phyloP scores from a whole-genome alignment of 2,797 vertebrate genomes.

The Eidolon dupreanum region DNA sequence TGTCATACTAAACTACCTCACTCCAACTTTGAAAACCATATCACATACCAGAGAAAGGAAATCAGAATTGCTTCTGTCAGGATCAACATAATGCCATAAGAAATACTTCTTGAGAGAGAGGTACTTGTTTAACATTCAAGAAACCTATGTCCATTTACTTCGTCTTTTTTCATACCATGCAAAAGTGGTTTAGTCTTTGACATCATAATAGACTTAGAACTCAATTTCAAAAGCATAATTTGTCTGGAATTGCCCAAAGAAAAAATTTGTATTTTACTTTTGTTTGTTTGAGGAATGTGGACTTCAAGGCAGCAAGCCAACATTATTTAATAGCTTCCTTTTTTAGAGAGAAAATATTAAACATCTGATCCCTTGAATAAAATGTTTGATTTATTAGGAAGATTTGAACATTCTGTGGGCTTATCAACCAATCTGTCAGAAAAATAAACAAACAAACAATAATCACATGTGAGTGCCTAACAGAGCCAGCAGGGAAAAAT shows the following conservation, averaged over 20 bases:
- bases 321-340: slow-evolving; percentile 17
- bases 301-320: not conserved
- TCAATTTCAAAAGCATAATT: slow-evolving; percentile 20
- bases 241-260: not conserved
- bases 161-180: not conserved
- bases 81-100: not conserved
- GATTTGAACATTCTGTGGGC: not conserved
- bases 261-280: not conserved
- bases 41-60: slow-evolving; percentile 26
- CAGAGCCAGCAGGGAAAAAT: not conserved
- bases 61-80: slow-evolving; percentile 12
- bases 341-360: not conserved
- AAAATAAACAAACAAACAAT: not conserved
- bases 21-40: not conserved
- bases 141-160: not conserved
- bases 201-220: not conserved
- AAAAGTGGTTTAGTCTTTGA: slow-evolving; percentile 27
- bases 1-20: not conserved
- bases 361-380: not conserved
- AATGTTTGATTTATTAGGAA: not conserved
- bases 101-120: not conserved
- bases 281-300: slow-evolving; percentile 7
- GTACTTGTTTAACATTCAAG: not conserved
- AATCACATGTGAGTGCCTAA: not conserved
- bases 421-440: not conserved